These are phyloP conservation scores for Platysternon megacephalum DNA, from an alignment of 2,113 vertebrate genomes.

Conservation along the genomic window DNA sequence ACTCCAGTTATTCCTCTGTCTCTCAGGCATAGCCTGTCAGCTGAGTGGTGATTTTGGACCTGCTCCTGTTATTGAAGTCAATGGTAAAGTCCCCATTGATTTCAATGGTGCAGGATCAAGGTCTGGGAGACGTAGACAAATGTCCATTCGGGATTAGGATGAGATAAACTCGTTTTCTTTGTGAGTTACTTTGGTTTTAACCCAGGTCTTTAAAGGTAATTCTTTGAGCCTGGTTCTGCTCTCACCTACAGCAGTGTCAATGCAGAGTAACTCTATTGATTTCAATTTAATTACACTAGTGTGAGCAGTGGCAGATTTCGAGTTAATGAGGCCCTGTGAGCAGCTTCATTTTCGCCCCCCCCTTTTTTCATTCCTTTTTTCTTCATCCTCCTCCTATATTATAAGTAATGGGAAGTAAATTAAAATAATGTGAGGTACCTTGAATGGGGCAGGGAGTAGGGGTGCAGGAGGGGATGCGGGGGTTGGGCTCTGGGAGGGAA, in stretches of 20 bases:
- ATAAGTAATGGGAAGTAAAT: too few species aligned
- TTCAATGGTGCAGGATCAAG: background rate
- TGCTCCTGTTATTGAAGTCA: background rate
- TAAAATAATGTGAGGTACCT: too few species aligned
- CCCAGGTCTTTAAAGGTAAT: background rate
- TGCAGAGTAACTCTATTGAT: background rate
- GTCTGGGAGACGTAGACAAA: background rate
- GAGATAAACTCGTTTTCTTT: background rate
- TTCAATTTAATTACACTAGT: background rate
- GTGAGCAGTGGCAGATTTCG: background rate
- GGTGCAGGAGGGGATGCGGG: too few species aligned
- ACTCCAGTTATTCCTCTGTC: conserved; percentile 29
- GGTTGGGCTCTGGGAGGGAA: too few species aligned
- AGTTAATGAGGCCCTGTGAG: too few species aligned
- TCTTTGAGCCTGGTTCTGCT: background rate
- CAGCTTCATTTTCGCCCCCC: too few species aligned
- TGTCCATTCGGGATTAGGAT: background rate
- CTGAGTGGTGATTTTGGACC: background rate
- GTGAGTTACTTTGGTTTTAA: conserved; percentile 11
- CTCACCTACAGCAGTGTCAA: conserved; percentile 25
- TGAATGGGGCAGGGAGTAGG: too few species aligned
- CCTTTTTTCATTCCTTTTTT: too few species aligned
- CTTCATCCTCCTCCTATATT: too few species aligned
- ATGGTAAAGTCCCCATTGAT: background rate
- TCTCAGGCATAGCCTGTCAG: conserved; percentile 3